phyloP scores from a whole-genome alignment of 2,797 vertebrate species.

The Huso huso region DNA sequence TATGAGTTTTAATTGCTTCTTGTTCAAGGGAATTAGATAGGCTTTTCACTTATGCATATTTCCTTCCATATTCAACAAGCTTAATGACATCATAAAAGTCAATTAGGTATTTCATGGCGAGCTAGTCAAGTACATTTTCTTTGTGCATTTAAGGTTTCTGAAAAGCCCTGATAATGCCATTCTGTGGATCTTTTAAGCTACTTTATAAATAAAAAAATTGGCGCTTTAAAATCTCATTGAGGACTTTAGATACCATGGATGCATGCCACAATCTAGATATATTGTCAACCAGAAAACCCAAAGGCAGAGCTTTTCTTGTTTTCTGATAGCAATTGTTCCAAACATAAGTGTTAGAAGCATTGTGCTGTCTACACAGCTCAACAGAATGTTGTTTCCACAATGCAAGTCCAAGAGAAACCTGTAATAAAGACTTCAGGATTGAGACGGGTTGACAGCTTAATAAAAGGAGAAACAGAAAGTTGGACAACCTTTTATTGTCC shows the following conservation, averaged over 20 bases:
- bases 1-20: constrained; percentile 62
- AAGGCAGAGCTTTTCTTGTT: constrained; percentile 15
- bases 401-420: constrained; percentile 9
- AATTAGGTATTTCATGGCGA: constrained; percentile 48
- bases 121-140: constrained; percentile 36
- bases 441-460: constrained; percentile 11
- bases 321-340: constrained; percentile 19
- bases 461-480: constrained; percentile 1
- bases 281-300: constrained; percentile 27
- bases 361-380: constrained; percentile 1
- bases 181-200: constrained; percentile 29
- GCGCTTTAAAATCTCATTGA: constrained; percentile 20
- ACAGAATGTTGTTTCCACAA: constrained; percentile 18
- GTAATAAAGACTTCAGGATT: constrained; percentile 17
- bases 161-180: constrained; percentile 32
- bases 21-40: constrained; percentile 58
- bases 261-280: constrained; percentile 21
- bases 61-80: constrained; percentile 41
- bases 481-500: constrained; percentile 9
- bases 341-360: constrained; percentile 5
- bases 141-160: constrained; percentile 43
- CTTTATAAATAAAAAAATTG: constrained; percentile 25
- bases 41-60: constrained; percentile 42
- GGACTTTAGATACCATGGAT: constrained; percentile 18
- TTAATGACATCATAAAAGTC: constrained; percentile 57